Base-by-base conservation (phyloP, 2,797 vertebrate genomes). In the Microctenopoma stevenorrisi region DNA sequence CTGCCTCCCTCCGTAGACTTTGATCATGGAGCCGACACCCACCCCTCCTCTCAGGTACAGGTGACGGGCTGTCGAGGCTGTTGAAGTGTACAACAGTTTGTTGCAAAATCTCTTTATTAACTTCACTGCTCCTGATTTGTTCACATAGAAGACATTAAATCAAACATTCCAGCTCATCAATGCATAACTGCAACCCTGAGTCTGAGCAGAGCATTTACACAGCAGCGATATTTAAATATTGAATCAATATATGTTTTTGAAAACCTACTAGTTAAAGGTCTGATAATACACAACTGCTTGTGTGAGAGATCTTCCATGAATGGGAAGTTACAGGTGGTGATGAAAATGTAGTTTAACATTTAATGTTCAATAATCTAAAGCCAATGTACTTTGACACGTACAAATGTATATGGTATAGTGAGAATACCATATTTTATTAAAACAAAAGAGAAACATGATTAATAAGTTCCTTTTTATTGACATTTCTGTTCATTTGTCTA, bases 1-100 rank as follows among this genome's bases (percentile, higher is more conserved):
- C 91, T 96, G 95, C 26, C 95, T 95, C 1, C 96, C 95, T 3
- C 96, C 95, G 0, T 97, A 96, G 86, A 97, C 95, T 94, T 97
- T 97, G 85, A 95, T 96, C 96, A 97, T 97, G 80, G 95, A 95
- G 40, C 96, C 95, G 0, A 96, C 95, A 0, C 96, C 95, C 0
- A 95, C 96, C 0, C 96, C 96, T 2, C 96, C 96, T 3, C 95
- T 93, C 71, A 97, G 93, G 88, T 96, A 97, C 69, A 97, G 87
- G 82, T 97, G 96, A 30, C 95, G 94, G 1, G 93, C 95, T 1
- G 96, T 96, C 73, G 96, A 97, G 16, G 96, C 96, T 97, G 87
- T 60, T 6, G 46, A 48, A 22, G 64, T 0, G 2, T 7, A 52
- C 44, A 62, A 4, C 49, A 38, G 3, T 11, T 40, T 68, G 48